Percentiles rank a stretch among this genome's conserved stretches.
These are phyloP conservation scores for Ophiodon elongatus DNA, from an alignment of 2,113 vertebrate genomes.

Conservation along the genomic window DNA sequence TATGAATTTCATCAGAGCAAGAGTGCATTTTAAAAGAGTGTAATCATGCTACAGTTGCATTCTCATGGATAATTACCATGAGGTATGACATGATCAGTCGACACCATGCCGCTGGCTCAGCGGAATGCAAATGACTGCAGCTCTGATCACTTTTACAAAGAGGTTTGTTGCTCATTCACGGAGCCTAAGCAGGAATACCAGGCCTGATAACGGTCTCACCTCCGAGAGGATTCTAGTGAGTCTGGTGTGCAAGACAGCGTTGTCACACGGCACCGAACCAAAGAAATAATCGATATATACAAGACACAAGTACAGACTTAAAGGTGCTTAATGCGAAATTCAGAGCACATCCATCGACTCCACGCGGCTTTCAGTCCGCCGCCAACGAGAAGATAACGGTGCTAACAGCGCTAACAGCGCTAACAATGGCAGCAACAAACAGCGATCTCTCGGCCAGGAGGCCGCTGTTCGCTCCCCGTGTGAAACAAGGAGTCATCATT, in stretches of 20 bases:
- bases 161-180: conserved; percentile 11
- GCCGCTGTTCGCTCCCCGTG: not conserved
- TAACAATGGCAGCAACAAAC: no score
- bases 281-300: not conserved
- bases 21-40: conserved; percentile 30
- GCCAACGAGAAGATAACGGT: not conserved
- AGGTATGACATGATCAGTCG: conserved; percentile 1
- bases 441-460: not conserved
- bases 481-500: not conserved
- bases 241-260: not conserved
- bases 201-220: conserved; percentile 7
- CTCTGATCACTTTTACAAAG: conserved; percentile 40
- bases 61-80: conserved; percentile 12
- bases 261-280: not conserved
- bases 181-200: conserved; percentile 10
- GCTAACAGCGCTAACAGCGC: not conserved
- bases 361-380: no score
- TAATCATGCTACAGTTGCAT: conserved; percentile 7
- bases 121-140: conserved; percentile 33
- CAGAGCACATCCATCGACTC: not conserved
- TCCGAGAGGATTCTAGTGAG: not conserved
- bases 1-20: conserved; percentile 20
- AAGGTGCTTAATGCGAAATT: not conserved
- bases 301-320: not conserved
- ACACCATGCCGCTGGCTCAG: conserved; percentile 20